Evolutionary conservation across 2,797 vertebrate species (phyloP), one percentile per base, ranked within the genome.

Genomic region (Sarcophilus harrisii): DNA sequence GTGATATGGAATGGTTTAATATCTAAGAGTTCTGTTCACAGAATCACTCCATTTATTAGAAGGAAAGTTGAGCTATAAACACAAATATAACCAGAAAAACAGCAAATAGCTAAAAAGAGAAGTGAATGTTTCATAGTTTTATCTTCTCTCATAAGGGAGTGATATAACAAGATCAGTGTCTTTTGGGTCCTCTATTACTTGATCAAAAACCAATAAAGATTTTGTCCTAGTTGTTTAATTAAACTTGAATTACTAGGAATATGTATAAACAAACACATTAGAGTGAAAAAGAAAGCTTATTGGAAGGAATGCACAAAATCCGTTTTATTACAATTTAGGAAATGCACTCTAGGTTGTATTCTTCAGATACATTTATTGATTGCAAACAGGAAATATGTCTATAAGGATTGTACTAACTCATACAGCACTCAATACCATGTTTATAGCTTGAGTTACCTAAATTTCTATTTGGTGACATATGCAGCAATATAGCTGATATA

Each of bases 1-100:
- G 87, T 98, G 98, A 96, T 95, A 95, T 58, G 58, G 96, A 98
- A 97, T 94, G 97, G 66, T 93, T 94, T 96, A 97, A 93, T 98
- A 96, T 93, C 95, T 58, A 94, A 97, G 94, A 49, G 94, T 95
- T 95, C 93, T 97, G 91, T 27, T 81, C 58, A 95, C 55, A 97
- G 91, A 94, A 96, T 95, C 91, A 92, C 54, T 29, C 94, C 94
- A 96, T 96, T 93, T 97, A 93, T 58, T 93, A 96, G 93, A 97
- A 95, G 91, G 73, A 92, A 89, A 96, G 49, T 60, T 92, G n/a
- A 92, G 89, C 6, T 95, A 93, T 98, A 0, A 28, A 95, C 93
- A 97, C 93, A 95, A 96, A 97, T 97, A 94, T 94, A 94, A 97
- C 94, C 12, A 97, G 96, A 92, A 95, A 24, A 94, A 54, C n/a